phyloP scores from a whole-genome alignment of 2,797 vertebrate genomes.

The Lutjanus argentimaculatus region DNA sequence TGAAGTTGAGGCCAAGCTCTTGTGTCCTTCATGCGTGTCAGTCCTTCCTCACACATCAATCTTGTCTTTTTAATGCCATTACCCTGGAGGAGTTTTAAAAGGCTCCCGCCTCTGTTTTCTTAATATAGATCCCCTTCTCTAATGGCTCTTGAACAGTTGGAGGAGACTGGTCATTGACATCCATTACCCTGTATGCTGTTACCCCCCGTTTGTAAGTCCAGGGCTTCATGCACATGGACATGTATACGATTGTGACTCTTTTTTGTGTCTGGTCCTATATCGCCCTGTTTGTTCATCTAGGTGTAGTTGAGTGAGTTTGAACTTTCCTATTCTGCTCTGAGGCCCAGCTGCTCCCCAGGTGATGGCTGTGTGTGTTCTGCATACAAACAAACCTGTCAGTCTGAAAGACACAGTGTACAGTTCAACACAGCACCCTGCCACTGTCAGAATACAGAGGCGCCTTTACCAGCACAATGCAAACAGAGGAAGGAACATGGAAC shows the following conservation, averaged over 20 bases:
- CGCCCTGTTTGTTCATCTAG: constrained; percentile 55
- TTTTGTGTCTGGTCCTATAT: constrained; percentile 23
- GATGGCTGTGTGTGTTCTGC: constrained; percentile 74
- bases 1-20: constrained; percentile 62
- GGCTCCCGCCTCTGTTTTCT: constrained; percentile 30
- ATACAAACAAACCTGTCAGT: constrained; percentile 80
- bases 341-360: constrained; percentile 72
- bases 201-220: constrained; percentile 2
- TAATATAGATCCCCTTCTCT: constrained; percentile 28
- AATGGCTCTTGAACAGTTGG: constrained; percentile 27
- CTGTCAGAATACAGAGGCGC: constrained; percentile 70
- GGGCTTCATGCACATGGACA: constrained; percentile 20
- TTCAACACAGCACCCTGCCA: constrained; percentile 56
- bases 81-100: constrained; percentile 51
- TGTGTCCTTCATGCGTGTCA: constrained; percentile 74
- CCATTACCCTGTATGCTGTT: constrained; percentile 24
- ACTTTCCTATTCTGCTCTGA: constrained; percentile 68
- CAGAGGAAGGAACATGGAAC: constrained; percentile 57
- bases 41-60: constrained; percentile 57
- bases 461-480: constrained; percentile 63
- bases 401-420: constrained; percentile 67
- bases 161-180: constrained; percentile 26
- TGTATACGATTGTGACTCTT: constrained; percentile 26
- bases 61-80: constrained; percentile 70
- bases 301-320: constrained; percentile 64